Evolutionary conservation across 2,888 invertebrate species (phyloP).

Genomic region (Linnaemya tessellans): DNA sequence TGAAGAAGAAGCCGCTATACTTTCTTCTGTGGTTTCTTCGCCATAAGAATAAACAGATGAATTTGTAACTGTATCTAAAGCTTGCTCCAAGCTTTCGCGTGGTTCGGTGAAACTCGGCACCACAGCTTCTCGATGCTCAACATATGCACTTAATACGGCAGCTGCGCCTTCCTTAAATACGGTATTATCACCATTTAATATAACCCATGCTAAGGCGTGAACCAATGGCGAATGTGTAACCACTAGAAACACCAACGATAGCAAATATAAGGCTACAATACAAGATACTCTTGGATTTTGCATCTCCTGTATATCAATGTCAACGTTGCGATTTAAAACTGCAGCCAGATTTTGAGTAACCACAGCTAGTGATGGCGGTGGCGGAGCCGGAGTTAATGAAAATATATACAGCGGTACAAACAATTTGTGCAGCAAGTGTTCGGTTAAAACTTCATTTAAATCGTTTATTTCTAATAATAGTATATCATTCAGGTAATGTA

Average conservation of each 20-base stretch:
- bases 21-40: constrained; percentile 76
- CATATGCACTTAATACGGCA: constrained; percentile 87
- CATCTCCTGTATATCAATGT: constrained; percentile 85
- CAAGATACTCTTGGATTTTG: constrained; percentile 91
- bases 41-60: constrained; percentile 74
- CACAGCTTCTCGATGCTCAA: constrained; percentile 85
- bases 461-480: constrained; percentile 95
- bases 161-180: constrained; percentile 88
- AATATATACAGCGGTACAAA: constrained; percentile 97
- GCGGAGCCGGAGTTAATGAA: constrained; percentile 88
- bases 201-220: constrained; percentile 93
- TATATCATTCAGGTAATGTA: constrained; percentile 98
- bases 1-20: constrained; percentile 30
- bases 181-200: constrained; percentile 91
- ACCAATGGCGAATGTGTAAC: constrained; percentile 95
- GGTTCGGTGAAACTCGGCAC: constrained; percentile 88
- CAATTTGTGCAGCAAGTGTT: constrained; percentile 96
- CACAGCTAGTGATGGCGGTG: constrained; percentile 84
- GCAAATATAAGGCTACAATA: constrained; percentile 94
- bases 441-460: constrained; percentile 96
- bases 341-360: constrained; percentile 87
- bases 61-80: constrained; percentile 85
- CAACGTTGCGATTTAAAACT: constrained; percentile 86
- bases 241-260: constrained; percentile 97
- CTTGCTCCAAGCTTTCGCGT: constrained; percentile 90